Evolutionary conservation across 2,113 vertebrate genomes (phyloP).

Genomic region (Cephalopholis sonnerati): DNA sequence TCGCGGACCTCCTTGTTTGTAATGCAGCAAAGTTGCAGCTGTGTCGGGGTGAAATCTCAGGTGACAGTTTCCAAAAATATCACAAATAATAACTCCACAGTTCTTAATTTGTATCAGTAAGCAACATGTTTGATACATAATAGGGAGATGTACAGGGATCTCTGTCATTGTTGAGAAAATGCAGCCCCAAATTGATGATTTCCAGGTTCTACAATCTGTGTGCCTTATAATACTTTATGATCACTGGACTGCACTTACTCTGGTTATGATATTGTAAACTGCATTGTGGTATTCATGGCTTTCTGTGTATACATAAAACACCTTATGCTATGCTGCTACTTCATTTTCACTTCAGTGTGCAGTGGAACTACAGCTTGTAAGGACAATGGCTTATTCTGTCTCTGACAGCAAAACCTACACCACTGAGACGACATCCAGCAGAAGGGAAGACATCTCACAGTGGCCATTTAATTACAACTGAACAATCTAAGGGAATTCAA

Average conservation of each 20-base stretch:
- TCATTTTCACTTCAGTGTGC: background rate
- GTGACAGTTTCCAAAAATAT: no score
- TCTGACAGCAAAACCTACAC: background rate
- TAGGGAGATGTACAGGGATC: background rate
- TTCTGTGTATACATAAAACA: background rate
- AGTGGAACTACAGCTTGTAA: background rate
- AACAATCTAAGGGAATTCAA: background rate
- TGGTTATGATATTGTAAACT: background rate
- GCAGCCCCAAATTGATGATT: background rate
- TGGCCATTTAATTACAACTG: background rate
- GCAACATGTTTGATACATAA: background rate
- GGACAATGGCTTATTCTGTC: background rate
- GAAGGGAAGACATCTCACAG: background rate
- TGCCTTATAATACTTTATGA: background rate
- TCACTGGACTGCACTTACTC: background rate
- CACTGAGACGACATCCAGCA: background rate
- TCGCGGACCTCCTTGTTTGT: background rate
- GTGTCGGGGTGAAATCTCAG: background rate
- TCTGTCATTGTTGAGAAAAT: background rate
- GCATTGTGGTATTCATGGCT: background rate
- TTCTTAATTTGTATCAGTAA: background rate
- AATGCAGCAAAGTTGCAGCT: background rate
- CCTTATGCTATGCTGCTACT: background rate
- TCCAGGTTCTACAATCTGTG: background rate
- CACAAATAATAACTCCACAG: background rate